These are phyloP conservation scores for Myotis brandtii DNA, from an alignment of 2,113 vertebrate species.

Conservation along the genomic window DNA sequence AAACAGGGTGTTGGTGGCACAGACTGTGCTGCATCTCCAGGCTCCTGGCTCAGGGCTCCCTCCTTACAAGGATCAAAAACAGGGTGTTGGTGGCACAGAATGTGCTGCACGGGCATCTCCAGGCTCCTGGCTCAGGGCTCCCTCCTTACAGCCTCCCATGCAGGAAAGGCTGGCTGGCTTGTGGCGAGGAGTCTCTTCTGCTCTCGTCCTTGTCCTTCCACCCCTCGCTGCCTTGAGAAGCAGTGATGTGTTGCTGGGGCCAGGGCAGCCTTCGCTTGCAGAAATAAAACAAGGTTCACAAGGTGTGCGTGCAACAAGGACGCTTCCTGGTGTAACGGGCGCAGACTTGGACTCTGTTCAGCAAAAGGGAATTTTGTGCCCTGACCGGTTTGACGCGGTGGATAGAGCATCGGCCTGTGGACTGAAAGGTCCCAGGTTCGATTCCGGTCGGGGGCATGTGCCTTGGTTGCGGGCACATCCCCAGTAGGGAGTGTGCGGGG, in stretches of 20 bases:
- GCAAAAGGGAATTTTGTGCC: not conserved
- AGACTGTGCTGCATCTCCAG: not conserved
- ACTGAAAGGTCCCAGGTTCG: no score
- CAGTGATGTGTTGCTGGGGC: not conserved
- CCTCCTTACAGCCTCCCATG: not conserved
- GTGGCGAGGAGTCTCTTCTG: not conserved
- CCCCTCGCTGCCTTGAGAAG: not conserved
- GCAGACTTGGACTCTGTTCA: not conserved
- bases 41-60: not conserved
- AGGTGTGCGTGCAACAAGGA: fast-evolving
- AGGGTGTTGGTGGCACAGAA: not conserved
- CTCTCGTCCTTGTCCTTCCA: not conserved
- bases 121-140: not conserved
- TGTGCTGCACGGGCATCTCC: not conserved
- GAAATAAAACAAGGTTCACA: fast-evolving
- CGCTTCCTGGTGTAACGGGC: not conserved
- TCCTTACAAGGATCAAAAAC: not conserved
- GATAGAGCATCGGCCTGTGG: no score
- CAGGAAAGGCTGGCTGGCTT: not conserved
- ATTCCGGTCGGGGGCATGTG: no score
- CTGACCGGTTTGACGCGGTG: no score
- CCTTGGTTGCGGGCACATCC: no score
- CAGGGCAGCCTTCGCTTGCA: no score
- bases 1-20: not conserved
- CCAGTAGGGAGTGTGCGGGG: no score